These are phyloP conservation scores for Phrynosoma blainvillii DNA, from an alignment of 2,113 vertebrate species.

Conservation along the genomic window DNA sequence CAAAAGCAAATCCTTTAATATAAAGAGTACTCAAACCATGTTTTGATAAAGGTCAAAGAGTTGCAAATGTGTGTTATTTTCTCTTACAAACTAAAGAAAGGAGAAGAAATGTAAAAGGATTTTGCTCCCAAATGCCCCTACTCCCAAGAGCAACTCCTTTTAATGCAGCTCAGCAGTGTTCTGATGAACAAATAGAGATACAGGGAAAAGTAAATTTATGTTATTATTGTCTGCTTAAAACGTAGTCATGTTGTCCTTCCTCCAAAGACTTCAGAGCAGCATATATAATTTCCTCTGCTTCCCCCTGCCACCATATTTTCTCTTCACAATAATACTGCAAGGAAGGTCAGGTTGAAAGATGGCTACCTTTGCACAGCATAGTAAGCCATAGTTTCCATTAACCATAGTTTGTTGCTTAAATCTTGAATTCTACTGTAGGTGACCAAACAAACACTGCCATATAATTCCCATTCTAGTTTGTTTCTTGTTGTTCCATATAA, in stretches of 20 bases:
- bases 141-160: background rate
- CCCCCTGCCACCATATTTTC: background rate
- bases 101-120: background rate
- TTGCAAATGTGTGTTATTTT: background rate
- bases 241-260: background rate
- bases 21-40: background rate
- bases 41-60: background rate
- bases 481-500: no score
- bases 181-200: background rate
- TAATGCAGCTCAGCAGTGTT: background rate
- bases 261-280: background rate
- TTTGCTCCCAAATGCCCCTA: background rate
- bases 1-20: slow-evolving; percentile 1
- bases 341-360: background rate
- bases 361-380: no score
- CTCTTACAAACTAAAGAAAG: background rate
- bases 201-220: no score
- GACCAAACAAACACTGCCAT: no score
- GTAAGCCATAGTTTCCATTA: no score
- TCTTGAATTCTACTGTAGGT: no score
- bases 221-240: no score
- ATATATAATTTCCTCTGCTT: background rate
- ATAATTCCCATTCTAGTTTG: no score
- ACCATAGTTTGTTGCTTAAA: no score
- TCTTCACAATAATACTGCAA: background rate